Base-by-base conservation (phyloP, 2,888 invertebrate genomes). In the Anticlea derivata region DNA sequence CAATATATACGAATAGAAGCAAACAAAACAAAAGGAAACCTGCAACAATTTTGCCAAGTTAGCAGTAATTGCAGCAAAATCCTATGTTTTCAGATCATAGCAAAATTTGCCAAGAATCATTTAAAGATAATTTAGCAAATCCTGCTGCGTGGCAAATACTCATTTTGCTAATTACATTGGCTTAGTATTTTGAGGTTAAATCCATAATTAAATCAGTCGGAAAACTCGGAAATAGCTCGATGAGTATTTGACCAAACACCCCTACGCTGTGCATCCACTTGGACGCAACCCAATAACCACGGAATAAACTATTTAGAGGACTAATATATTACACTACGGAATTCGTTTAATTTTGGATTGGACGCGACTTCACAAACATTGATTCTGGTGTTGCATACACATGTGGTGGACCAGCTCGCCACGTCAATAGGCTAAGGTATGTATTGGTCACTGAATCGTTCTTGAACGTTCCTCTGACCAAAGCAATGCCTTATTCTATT, bases 211-310 rank as follows among this genome's bases (percentile, higher is more conserved):
- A n/a, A 33, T 49, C 30, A 50, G 46, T 49, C 22, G 29, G 22
- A 62, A 66, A 79, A 11, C 6, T 24, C 50, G 61, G 48, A 62
- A 66, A 79, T 78, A 78, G 75, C 78, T 68, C 65, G 69, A 76
- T 72, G 73, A 79, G 80, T 75, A 70, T 72, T 75, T 66, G 66
- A 76, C 71, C 68, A 71, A 75, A 38, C 66, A 65, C 73, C 71
- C 83, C 81, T 86, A 82, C 73, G 66, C 74, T 76, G 73, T 78
- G 77, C 77, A 80, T 74, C 75, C 73, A 83, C 84, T 86, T 88
- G 87, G 86, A 87, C 87, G 73, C 86, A 87, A 86, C 84, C 82
- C 86, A 86, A 88, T 78, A 75, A 75, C 66, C 66, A 68, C 65
- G 50, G 53, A 61, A 65, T 44, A 51, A 26, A 55, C 49, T 63